phyloP scores from a whole-genome alignment of 1,140 invertebrate genomes.

The Gryllus bimaculatus region DNA sequence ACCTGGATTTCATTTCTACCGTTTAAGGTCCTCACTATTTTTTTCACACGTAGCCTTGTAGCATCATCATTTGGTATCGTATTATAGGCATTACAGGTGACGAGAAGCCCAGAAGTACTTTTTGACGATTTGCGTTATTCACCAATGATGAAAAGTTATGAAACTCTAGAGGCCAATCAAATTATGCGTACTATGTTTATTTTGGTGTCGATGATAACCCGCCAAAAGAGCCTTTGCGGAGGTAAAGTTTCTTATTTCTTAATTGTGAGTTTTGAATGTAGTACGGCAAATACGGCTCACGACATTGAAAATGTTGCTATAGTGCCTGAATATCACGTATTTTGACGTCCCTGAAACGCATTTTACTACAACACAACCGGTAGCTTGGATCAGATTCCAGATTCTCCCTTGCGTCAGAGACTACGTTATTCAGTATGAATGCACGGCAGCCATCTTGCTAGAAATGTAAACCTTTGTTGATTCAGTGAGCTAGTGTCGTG shows the following conservation, averaged over 20 bases:
- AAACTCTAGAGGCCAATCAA: constrained; percentile 22
- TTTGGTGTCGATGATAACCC: constrained; percentile 19
- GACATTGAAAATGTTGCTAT: too few species aligned
- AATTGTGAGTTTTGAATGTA: too few species aligned
- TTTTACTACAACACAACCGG: background rate
- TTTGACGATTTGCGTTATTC: constrained; percentile 18
- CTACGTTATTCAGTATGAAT: constrained; percentile 24
- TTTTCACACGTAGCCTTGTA: too few species aligned
- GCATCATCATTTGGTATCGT: too few species aligned
- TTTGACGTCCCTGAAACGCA: background rate
- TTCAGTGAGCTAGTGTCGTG: constrained; percentile 15
- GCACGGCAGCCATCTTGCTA: constrained; percentile 28
- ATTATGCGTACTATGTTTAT: constrained; percentile 23
- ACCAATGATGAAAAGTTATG: constrained; percentile 23
- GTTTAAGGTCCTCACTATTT: too few species aligned
- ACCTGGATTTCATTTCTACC: too few species aligned
- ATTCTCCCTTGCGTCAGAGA: constrained; percentile 22
- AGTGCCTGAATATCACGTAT: background rate
- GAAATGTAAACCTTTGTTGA: constrained; percentile 23
- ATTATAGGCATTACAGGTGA: too few species aligned
- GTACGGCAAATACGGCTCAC: background rate
- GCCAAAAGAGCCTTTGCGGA: constrained; percentile 18
- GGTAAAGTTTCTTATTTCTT: background rate
- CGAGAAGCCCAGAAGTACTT: constrained; percentile 7
- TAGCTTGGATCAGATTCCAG: constrained; percentile 22